These are phyloP conservation scores for Zaprionus obscuricornis DNA, from an alignment of 2,888 invertebrate genomes.

Conservation along the genomic window DNA sequence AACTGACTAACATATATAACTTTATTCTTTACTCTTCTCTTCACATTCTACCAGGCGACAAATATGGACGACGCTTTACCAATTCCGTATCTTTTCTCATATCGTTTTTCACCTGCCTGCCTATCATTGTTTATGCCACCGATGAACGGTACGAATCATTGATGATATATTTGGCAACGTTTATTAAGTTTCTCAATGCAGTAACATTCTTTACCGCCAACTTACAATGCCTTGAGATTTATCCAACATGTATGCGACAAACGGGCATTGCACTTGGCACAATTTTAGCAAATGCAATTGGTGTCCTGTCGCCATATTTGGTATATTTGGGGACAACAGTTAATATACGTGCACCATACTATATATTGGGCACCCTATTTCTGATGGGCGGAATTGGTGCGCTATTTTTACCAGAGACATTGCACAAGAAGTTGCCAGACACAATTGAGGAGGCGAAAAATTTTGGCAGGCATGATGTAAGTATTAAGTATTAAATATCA, in stretches of 20 bases:
- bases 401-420: slow-evolving; percentile 86
- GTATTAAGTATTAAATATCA: too few relatives aligned
- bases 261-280: slow-evolving; percentile 87
- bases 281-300: slow-evolving; percentile 85
- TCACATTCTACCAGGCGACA: slow-evolving; percentile 82
- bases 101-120: slow-evolving; percentile 82
- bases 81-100: slow-evolving; percentile 83
- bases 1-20: slow-evolving; percentile 36
- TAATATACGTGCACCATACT: slow-evolving; percentile 84
- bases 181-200: slow-evolving; percentile 85
- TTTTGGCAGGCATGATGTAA: slow-evolving; percentile 85
- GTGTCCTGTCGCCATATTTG: slow-evolving; percentile 86
- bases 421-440: slow-evolving; percentile 87
- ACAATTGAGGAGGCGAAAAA: slow-evolving; percentile 86
- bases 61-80: slow-evolving; percentile 85
- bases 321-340: slow-evolving; percentile 85
- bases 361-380: slow-evolving; percentile 83
- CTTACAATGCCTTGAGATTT: slow-evolving; percentile 87
- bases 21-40: slow-evolving; percentile 3
- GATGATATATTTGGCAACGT: slow-evolving; percentile 83
- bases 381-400: slow-evolving; percentile 84
- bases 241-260: slow-evolving; percentile 87
- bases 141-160: slow-evolving; percentile 76
- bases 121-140: slow-evolving; percentile 82
- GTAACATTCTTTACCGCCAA: slow-evolving; percentile 86